Base-by-base conservation (phyloP, 2,888 invertebrate species). In the Crepidodera aurea region DNA sequence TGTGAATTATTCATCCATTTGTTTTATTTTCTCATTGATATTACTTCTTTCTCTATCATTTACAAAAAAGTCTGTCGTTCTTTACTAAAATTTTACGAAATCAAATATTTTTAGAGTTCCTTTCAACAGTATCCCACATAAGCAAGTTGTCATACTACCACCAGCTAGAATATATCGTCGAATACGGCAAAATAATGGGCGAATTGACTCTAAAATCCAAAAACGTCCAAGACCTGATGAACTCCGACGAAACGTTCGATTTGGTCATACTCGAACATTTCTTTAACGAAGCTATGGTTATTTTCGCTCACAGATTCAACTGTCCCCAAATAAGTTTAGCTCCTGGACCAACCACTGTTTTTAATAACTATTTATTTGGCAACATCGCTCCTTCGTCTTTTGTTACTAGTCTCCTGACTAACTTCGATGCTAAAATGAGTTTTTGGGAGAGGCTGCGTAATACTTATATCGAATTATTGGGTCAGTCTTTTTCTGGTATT, bases 381-480 rank as follows among this genome's bases (percentile, higher is more conserved):
- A 73, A 82, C 48, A 79, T 84, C 1, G 77, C 77, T 1, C 82
- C 83, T 0, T 79, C 81, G 71, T 81, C 85, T 0, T 83, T 82
- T 71, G 81, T 84, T 27, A 83, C 85, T 0, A 81, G 83, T 48
- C 77, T 79, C 3, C 80, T 82, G 60, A 65, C 80, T 55, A 74
- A 79, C 5, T 81, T 73, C 60, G 72, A 76, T 48, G 79, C 84
- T 18, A 60, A 62, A 10, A 83, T 84, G 75, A 83, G 78, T 22
- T 86, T 88, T 66, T 76, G 77, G 72, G 82, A 84, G 65, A 77
- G 88, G 64, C 42, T 87, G 0, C 75, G 80, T 10, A 88, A 87
- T 71, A 77, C 83, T 0, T 81, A 79, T n/a, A 46, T 10, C 19
- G 56, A 34, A 6, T 69, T 5, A 5, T 59, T 8, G 67, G 61